Evolutionary conservation across 23 tunicate genomes (phyloP).

Genomic region (Corella eumyota): DNA sequence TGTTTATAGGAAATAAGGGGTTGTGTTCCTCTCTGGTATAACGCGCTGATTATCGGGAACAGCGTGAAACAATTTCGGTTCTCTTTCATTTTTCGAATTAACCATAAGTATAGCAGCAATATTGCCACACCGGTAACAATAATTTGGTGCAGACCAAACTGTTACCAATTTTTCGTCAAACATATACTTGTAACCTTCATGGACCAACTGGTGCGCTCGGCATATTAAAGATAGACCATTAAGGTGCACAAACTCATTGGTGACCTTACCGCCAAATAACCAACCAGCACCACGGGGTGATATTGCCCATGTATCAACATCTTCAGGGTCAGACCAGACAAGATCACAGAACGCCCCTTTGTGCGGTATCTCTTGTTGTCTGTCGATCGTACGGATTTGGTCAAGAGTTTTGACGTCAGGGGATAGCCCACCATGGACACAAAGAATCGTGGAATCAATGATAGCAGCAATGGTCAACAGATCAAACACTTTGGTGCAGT

Average conservation of each 20-base stretch:
- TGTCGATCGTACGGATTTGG: conserved; percentile 89
- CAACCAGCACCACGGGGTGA: conserved; percentile 93
- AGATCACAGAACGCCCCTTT: conserved; percentile 96
- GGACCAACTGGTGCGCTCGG: conserved; percentile 90
- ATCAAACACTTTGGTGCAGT: conserved; percentile 97
- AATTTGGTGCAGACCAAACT: conserved; percentile 96
- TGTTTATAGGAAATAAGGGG: conserved; percentile 82
- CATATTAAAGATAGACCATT: conserved; percentile 76
- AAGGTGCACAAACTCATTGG: conserved; percentile 75
- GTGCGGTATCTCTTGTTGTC: conserved; percentile 96
- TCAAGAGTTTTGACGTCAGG: conserved; percentile 91
- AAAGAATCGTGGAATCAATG: conserved; percentile 78
- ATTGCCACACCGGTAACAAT: conserved; percentile 93
- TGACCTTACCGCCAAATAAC: conserved; percentile 91
- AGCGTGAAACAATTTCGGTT: conserved; percentile 50
- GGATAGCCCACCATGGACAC: conserved; percentile 95
- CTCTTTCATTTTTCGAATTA: conserved; percentile 36
- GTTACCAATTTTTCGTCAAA: conserved; percentile 85
- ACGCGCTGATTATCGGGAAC: conserved; percentile 87
- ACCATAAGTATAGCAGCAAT: conserved; percentile 75
- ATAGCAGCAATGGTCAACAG: conserved; percentile 90
- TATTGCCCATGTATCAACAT: conserved; percentile 84
- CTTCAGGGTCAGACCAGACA: conserved; percentile 98
- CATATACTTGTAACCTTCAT: conserved; percentile 92
- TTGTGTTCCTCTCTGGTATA: conserved; percentile 61